Conservation (phyloP, 2,888 invertebrate genomes). For the Acanthoscelides obtectus region DNA sequence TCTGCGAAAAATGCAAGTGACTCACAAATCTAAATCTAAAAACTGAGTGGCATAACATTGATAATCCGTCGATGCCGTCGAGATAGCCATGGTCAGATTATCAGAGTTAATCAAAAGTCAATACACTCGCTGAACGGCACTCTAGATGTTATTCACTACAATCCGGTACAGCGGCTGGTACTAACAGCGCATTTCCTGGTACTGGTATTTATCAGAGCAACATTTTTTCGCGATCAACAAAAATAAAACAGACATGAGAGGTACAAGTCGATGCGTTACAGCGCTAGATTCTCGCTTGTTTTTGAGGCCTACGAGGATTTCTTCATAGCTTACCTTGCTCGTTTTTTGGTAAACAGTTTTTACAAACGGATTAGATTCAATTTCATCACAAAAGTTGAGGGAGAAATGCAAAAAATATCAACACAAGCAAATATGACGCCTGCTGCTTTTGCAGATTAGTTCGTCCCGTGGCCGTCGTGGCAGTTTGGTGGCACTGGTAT, state of each 20-base stretch:
- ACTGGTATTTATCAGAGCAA: conserved; percentile 33
- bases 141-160: conserved; percentile 11
- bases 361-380: conserved; percentile 13
- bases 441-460: conserved; percentile 1
- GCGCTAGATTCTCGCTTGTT: conserved; percentile 11
- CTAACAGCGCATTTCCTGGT: conserved; percentile 29
- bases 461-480: neutral
- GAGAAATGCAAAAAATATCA: conserved; percentile 20
- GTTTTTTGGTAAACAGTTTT: conserved; percentile 17
- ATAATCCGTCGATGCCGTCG: conserved; percentile 42
- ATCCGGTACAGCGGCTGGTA: conserved; percentile 21
- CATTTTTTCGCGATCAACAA: conserved; percentile 34
- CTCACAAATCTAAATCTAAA: conserved; percentile 42
- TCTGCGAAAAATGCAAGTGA: conserved; percentile 29
- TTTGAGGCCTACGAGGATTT: conserved; percentile 2
- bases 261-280: conserved; percentile 25
- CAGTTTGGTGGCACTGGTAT: neutral
- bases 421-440: conserved; percentile 26
- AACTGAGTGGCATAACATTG: conserved; percentile 45
- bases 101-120: conserved; percentile 10
- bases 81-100: conserved; percentile 32
- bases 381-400: conserved; percentile 22
- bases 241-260: conserved; percentile 33
- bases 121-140: neutral
- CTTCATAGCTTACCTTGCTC: conserved; percentile 22